Evolutionary conservation across 2,113 vertebrate genomes (phyloP).

Genomic region (Mobula birostris): DNA sequence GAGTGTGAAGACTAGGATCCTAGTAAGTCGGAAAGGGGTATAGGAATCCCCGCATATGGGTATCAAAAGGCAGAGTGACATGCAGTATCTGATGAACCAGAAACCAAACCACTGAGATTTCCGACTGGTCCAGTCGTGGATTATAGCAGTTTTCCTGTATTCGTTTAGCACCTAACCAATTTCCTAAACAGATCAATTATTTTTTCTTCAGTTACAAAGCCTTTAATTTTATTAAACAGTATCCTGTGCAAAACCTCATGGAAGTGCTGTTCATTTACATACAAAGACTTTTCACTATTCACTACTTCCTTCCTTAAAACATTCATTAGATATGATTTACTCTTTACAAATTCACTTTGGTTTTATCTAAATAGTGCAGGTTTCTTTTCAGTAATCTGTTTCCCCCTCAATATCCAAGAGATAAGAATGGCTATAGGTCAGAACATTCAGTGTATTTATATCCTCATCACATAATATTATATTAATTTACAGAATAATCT

Average conservation of each 20-base stretch:
- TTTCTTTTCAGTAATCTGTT: background rate
- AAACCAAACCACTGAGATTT: too few species aligned
- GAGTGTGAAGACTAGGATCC: too few species aligned
- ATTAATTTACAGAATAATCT: background rate
- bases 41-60: too few species aligned
- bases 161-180: background rate
- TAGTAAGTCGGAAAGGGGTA: too few species aligned
- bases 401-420: background rate
- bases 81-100: too few species aligned
- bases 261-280: background rate
- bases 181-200: background rate
- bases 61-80: too few species aligned
- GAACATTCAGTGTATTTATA: background rate
- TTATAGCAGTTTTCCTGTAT: too few species aligned
- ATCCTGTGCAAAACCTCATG: background rate
- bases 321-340: background rate
- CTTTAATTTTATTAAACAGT: background rate
- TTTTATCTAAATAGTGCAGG: background rate
- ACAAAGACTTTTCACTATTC: background rate
- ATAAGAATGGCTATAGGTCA: background rate
- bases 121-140: too few species aligned
- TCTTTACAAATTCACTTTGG: background rate
- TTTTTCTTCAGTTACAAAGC: background rate
- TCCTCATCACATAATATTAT: background rate
- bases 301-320: background rate